phyloP scores from a whole-genome alignment of 1,140 invertebrate genomes.

The Oppia nitens region DNA sequence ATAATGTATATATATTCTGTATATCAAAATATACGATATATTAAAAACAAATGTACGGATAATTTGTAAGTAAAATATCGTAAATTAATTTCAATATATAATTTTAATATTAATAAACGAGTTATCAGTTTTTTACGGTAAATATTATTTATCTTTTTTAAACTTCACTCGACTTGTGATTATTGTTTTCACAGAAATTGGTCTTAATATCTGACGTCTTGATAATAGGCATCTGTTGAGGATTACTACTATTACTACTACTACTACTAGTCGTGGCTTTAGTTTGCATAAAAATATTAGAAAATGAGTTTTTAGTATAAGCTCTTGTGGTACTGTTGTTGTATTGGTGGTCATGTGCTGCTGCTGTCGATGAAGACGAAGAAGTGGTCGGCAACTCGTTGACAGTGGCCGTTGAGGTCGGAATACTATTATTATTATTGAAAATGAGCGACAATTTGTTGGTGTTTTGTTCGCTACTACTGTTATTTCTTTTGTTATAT shows the following conservation, averaged over 20 bases:
- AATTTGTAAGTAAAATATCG: too few relatives aligned
- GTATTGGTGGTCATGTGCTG: too few relatives aligned
- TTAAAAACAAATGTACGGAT: too few relatives aligned
- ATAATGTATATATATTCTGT: too few relatives aligned
- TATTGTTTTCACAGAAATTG: neutral
- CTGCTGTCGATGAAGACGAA: too few relatives aligned
- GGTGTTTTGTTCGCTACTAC: too few relatives aligned
- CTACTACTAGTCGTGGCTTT: neutral
- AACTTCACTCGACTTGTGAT: neutral
- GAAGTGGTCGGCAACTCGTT: neutral
- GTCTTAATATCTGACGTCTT: neutral
- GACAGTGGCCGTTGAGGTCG: neutral
- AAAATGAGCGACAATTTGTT: neutral
- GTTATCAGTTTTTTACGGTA: too few relatives aligned
- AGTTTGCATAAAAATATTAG: neutral
- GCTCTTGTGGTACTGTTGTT: neutral
- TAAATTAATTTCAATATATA: too few relatives aligned
- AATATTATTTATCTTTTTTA: neutral
- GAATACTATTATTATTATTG: neutral
- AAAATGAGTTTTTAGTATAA: neutral
- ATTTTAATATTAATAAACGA: too few relatives aligned
- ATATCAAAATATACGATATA: too few relatives aligned
- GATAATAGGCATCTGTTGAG: neutral
- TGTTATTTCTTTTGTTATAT: neutral
- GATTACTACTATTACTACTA: neutral